Evolutionary conservation across 92 coral and sea anemone genomes (phyloP).

Genomic region (Epizoanthus ramosus): DNA sequence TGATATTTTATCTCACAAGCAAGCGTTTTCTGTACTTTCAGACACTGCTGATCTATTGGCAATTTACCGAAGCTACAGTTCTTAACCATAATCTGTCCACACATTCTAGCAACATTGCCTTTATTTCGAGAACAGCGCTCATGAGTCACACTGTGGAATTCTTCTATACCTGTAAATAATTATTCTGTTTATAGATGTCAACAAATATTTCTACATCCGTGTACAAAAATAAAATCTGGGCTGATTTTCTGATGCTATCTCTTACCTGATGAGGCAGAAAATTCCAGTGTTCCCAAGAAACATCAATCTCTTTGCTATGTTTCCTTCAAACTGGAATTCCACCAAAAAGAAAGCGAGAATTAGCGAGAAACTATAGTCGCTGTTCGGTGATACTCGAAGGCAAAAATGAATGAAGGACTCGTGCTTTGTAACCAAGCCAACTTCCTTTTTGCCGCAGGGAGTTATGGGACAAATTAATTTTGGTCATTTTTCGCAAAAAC

Average conservation of each 20-base stretch:
- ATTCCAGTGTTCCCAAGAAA: not conserved
- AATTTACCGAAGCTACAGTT: too few relatives aligned
- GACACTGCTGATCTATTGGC: too few relatives aligned
- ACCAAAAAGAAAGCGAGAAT: not conserved
- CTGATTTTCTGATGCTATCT: not conserved
- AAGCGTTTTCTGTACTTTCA: too few relatives aligned
- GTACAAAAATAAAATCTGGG: conserved; percentile 16
- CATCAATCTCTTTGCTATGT: not conserved
- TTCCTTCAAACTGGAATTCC: not conserved
- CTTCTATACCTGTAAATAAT: not conserved
- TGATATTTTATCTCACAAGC: too few relatives aligned
- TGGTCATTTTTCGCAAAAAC: too few relatives aligned
- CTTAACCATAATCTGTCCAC: too few relatives aligned
- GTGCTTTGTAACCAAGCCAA: conserved; percentile 35
- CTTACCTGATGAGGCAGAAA: not conserved
- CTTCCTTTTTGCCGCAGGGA: conserved; percentile 6
- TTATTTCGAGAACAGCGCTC: not conserved
- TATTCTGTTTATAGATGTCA: conserved; percentile 16
- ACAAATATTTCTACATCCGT: conserved; percentile 31
- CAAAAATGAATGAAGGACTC: conserved; percentile 6
- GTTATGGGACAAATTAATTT: conserved; percentile 28
- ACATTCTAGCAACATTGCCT: not conserved
- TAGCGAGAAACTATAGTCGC: not conserved
- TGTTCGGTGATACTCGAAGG: not conserved
- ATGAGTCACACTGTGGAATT: not conserved